Conservation (phyloP, 2,888 invertebrate species). For the Machimus atricapillus region DNA sequence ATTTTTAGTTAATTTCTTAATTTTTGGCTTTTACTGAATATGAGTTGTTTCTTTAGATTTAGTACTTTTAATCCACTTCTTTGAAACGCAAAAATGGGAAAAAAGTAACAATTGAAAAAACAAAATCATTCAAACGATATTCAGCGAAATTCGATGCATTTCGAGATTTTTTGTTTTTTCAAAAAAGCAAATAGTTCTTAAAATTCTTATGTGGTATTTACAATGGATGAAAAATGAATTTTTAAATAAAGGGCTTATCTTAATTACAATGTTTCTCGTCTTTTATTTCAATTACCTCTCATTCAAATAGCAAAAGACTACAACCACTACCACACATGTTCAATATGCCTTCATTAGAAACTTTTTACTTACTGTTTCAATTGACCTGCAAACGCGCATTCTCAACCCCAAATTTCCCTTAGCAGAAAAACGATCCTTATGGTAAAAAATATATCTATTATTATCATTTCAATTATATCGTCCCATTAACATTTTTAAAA, state of each 20-base stretch:
- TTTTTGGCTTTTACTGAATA: neutral
- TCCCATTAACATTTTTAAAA: neutral
- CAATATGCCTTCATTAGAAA: too few species aligned
- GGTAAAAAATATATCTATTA: conserved; percentile 27
- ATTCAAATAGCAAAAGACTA: neutral
- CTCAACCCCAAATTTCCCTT: neutral
- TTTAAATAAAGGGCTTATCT: conserved; percentile 46
- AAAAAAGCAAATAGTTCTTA: conserved; percentile 5
- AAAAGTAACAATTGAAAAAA: neutral
- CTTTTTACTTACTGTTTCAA: too few species aligned
- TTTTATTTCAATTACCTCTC: neutral
- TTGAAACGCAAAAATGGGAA: neutral
- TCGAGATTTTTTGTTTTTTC: neutral
- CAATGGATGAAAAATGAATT: conserved; percentile 44
- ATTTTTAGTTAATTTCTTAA: neutral
- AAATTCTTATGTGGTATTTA: conserved; percentile 32
- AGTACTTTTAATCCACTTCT: neutral
- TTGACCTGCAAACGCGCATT: too few species aligned
- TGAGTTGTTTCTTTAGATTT: neutral
- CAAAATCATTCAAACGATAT: neutral
- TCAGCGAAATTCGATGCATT: neutral
- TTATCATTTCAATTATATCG: neutral
- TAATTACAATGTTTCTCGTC: conserved; percentile 36
- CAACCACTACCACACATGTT: too few species aligned
- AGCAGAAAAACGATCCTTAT: neutral